Conservation (phyloP, 2,797 vertebrate species). For the Artibeus jamaicensis region DNA sequence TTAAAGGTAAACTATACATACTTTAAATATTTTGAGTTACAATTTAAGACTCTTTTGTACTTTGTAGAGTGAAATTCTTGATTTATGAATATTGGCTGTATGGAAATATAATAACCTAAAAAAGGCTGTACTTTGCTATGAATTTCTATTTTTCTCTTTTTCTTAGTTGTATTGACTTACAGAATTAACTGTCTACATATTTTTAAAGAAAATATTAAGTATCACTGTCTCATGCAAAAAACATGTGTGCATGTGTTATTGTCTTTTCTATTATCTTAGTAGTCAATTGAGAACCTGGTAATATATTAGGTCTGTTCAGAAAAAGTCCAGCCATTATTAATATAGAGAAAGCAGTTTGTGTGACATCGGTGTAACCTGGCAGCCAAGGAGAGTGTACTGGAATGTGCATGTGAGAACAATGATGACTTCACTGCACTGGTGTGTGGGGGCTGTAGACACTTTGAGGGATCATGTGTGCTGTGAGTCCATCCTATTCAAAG, state of each 20-base stretch:
- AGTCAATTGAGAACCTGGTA: background rate
- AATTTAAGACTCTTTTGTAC: background rate
- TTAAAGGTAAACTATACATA: background rate
- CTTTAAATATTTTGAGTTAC: background rate
- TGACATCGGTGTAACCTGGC: background rate
- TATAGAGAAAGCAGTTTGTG: background rate
- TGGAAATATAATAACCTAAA: slow-evolving; percentile 69
- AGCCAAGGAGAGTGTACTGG: background rate
- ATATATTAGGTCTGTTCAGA: background rate
- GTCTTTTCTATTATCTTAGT: background rate
- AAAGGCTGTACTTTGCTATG: slow-evolving; percentile 74
- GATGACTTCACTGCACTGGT: background rate
- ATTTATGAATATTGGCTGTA: slow-evolving; percentile 67
- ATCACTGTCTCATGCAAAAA: slow-evolving; percentile 64
- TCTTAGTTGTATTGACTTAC: slow-evolving; percentile 65
- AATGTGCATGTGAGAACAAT: background rate
- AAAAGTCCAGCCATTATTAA: background rate
- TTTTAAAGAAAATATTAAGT: slow-evolving; percentile 80
- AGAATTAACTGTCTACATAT: slow-evolving; percentile 78
- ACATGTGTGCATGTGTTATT: background rate
- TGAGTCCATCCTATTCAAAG: background rate
- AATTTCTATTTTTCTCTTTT: slow-evolving; percentile 73
- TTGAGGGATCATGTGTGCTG: background rate
- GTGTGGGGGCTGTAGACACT: background rate
- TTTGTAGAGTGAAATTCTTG: slow-evolving; percentile 46